Evolutionary conservation across 2,888 invertebrate species (phyloP), one percentile per base, ranked within the genome.

Genomic region (Melieria crassipennis): DNA sequence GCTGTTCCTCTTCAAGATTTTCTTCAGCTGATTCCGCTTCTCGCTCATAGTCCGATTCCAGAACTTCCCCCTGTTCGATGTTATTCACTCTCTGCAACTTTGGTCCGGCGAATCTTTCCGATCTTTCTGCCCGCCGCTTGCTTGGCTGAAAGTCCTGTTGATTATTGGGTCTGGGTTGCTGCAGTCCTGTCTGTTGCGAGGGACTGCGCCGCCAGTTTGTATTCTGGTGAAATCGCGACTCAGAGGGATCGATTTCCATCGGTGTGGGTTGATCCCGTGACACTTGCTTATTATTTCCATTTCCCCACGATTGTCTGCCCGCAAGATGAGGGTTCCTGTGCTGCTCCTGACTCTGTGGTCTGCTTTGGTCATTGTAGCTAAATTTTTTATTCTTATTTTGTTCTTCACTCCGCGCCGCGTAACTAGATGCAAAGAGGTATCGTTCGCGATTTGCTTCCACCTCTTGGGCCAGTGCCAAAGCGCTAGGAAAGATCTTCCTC

Each of bases 391-490:
- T 16, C 16, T 1, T 16, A 16, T 16, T 16, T 16, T 63, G 69
- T 6, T 73, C 65, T 56, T 74, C 67, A 16, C 52, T 13, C 58
- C 47, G 61, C 55, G 57, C 69, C 43, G 74, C 61, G 46, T 62
- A 74, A 47, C 70, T 73, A 11, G 63, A 56, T 45, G 73, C 75
- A 65, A 71, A 73, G 13, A 69, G 13, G 55, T 74, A 68, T 50
- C 72, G 60, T 72, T 72, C 73, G 43, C 61, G 69, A 62, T 75
- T 75, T 7, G 72, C 60, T 43, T 71, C 69, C 9, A 73, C 57
- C 47, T 73, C 73, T 46, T 75, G 75, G 13, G 75, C 75, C 46
- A 73, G 60, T 11, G 75, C 71, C 64, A 73, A 60, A 16, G 70
- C 73, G 9, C 66, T 62, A 0, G 73, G 71, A n/a, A 43, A 73